Evolutionary conservation across 2,113 vertebrate species (phyloP), one percentile per base, ranked within the genome.

Genomic region (Mirza zaza): DNA sequence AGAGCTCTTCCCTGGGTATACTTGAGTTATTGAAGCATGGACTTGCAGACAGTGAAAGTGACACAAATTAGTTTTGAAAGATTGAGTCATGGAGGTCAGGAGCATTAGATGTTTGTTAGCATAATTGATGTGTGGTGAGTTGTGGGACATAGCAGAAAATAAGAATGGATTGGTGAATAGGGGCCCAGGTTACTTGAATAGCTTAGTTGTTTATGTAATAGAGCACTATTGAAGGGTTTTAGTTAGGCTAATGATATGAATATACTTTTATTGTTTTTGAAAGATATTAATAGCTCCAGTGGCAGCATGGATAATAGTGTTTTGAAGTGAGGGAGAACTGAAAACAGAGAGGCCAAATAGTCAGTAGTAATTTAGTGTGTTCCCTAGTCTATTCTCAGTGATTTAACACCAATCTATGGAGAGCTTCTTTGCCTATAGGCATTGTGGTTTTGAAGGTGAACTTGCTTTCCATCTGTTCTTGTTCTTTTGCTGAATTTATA

Each of bases 271-370:
- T 57, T 91, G 25, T 91, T 85, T 94, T 82, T 52, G 67, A 77
- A 95, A 45, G 68, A 21, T 57, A 92, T 57, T 57, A 57, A 21
- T 57, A 57, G 59, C n/a, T 73, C 42, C 36, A 68, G 6, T 90
- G 68, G 27, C n/a, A 90, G 10, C 36, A n/a, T 84, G 55, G 32
- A 18, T 92, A 89, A 18, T 92, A 89, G 48, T 79, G n/a, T 79
- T 94, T 63, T 50, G 39, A 95, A 86, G 50, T 55, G 84, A 85
- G 45, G 75, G 86, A 67, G 25, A 65, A 79, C 77, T 92, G 68
- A 71, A 83, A 94, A 65, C 29, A 59, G 48, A 17, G 48, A 88
- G 34, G 2, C 52, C 36, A 50, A 5, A 45, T 81, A 52, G 39
- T 59, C 23, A 75, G 0, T 68, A 70, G 75, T 65, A 89, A 68